Base-by-base conservation (phyloP, 2,797 vertebrate species). In the Tokudaia muenninki region DNA sequence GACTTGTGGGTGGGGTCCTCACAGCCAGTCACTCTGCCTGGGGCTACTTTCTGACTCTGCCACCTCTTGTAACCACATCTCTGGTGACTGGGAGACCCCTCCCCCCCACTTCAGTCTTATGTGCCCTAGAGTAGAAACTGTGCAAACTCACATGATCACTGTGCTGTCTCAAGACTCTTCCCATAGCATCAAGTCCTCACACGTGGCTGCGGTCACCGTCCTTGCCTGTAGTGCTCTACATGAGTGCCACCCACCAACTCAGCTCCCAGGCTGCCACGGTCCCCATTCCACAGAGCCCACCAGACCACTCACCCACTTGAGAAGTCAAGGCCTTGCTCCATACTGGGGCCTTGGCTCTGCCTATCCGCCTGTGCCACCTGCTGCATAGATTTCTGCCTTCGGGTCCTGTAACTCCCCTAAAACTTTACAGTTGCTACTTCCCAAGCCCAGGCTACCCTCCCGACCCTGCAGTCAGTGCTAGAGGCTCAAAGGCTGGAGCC, bases 151-250 rank as follows among this genome's bases (percentile, higher is more conserved):
- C 41, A 70, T 29, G 26, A 52, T 26, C 31, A 17, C 41, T 24
- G 52, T 61, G 29, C 29, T n/a, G 12, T 9, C 57, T 31, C 75
- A 26, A 65, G 88, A 24, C 41, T 52, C 65, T 57, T 37, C 24
- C 19, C 14, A 0, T 16, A n/a, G 57, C 41, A 24, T n/a, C 41
- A 63, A 47, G 29, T 50, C 22, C n/a, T 44, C 6, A 14, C 21
- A 72, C 8, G 3, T 0, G 24, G 50, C 67, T 74, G 14, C 24
- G 1, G 37, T 6, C 16, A 47, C 57, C 3, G 7, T 16, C 31
- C 37, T 1, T 0, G 61, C 34, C 0, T 0, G 14, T 3, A 0
- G 6, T 1, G 12, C 83, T n/a, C 55, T 0, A 24, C 19, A 93
- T 37, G 65, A 11, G 55, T 19, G 31, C 21, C 0, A 0, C 29